Percentiles rank a stretch among this genome's conserved stretches.
Conservation (phyloP, 2,797 vertebrate species). For the Pangasius macronema region DNA sequence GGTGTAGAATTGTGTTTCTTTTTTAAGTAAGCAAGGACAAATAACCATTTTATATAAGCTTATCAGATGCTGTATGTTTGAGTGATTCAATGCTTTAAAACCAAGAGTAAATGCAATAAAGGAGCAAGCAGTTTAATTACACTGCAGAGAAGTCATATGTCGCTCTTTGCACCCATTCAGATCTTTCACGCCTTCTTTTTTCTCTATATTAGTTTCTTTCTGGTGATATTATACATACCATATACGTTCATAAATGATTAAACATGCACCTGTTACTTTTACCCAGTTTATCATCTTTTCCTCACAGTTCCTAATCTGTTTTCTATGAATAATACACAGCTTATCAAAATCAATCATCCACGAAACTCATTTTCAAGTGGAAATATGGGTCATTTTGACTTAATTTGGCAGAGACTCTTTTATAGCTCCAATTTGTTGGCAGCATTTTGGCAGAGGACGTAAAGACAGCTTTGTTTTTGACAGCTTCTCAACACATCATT, state of each 20-base stretch:
- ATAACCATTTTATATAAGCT: conserved; percentile 31
- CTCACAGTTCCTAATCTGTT: conserved; percentile 45
- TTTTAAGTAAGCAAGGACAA: conserved; percentile 33
- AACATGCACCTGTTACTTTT: conserved; percentile 42
- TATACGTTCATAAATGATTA: conserved; percentile 34
- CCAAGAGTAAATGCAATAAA: conserved; percentile 42
- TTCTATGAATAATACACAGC: conserved; percentile 53
- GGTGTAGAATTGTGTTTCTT: conserved; percentile 30
- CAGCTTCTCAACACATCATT: conserved; percentile 58
- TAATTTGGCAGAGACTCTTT: conserved; percentile 56
- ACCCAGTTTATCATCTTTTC: conserved; percentile 36
- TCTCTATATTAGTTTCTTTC: neutral
- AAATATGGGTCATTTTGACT: conserved; percentile 56
- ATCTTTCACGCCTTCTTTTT: conserved; percentile 25
- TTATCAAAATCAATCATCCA: conserved; percentile 58
- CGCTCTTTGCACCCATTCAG: conserved; percentile 32
- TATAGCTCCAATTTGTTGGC: conserved; percentile 53
- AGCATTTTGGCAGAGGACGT: conserved; percentile 45
- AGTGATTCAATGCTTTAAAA: conserved; percentile 46
- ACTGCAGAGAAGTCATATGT: conserved; percentile 56
- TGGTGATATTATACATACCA: neutral
- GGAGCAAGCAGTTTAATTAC: conserved; percentile 56
- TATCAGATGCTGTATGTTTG: conserved; percentile 42
- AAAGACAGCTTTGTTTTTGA: conserved; percentile 59
- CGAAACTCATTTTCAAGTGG: conserved; percentile 57